Evolutionary conservation across 2,797 vertebrate genomes (phyloP), one percentile per base, ranked within the genome.

Genomic region (Myripristis murdjan): DNA sequence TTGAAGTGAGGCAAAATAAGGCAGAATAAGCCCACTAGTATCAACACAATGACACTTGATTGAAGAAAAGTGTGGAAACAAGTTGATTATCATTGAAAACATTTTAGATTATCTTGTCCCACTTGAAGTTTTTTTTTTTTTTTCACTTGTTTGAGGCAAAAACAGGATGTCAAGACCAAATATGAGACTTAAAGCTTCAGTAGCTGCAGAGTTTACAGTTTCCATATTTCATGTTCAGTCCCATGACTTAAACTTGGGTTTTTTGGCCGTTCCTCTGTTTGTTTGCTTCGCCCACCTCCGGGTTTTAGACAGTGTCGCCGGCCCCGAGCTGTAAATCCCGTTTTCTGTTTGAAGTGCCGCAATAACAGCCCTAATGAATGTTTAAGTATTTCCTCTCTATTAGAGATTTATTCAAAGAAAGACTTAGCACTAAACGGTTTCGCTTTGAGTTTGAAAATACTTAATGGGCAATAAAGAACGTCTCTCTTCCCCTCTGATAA

Each of bases 401-500:
- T 22, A 48, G 46, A 48, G 52, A 67, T 75, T 80, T 59, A 68
- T 66, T 67, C 56, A 73, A 66, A 75, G 56, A 62, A 46, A 24
- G 54, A 35, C 22, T 77, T 10, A 8, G 39, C 49, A 61, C 54
- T 81, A 81, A 90, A 84, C 16, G 59, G 20, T 71, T n/a, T 81
- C 61, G 65, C 75, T 86, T 84, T 85, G 73, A 80, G 79, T 69
- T 84, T 82, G 70, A 61, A 87, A 77, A 75, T 73, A 70, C 80
- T 83, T 87, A 91, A 88, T 86, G 73, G 85, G 46, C 62, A 84
- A 86, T 87, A 82, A 73, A 8, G 11, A 67, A 75, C 18, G 10
- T 80, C 75, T 84, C 24, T 66, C 76, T 82, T 79, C 65, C 68
- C 48, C 44, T 28, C 60, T 66, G 54, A 75, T 88, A 88, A 87